A percentile compares a stretch with the other conserved stretches of the same genome.
Conservation (phyloP, 2,113 vertebrate genomes). For the Ophiodon elongatus region DNA sequence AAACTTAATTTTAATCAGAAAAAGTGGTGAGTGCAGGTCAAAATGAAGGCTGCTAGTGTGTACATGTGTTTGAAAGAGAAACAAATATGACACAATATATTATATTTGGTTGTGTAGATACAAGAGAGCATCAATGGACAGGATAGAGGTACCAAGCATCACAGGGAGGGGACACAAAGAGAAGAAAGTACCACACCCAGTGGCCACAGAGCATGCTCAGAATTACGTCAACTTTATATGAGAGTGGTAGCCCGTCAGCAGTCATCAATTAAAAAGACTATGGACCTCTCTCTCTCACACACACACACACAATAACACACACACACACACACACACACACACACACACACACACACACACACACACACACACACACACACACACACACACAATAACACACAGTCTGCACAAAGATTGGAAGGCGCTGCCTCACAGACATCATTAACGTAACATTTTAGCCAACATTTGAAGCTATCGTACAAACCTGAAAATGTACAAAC, state of each 20-base stretch:
- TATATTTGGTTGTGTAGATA: not conserved
- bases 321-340: slow-evolving; percentile 4
- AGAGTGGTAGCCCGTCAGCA: slow-evolving; percentile 41
- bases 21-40: slow-evolving; percentile 2
- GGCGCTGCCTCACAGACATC: not conserved
- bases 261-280: slow-evolving; percentile 49
- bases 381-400: too few species aligned
- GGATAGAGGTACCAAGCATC: slow-evolving; percentile 17
- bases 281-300: not conserved
- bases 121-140: not conserved
- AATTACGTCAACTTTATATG: slow-evolving; percentile 68
- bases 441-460: not conserved
- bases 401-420: not conserved
- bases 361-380: too few species aligned
- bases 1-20: slow-evolving; percentile 19
- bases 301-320: slow-evolving; percentile 13
- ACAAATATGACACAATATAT: not conserved
- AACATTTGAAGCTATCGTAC: not conserved
- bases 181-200: slow-evolving; percentile 64
- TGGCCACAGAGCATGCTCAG: slow-evolving; percentile 70
- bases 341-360: not conserved
- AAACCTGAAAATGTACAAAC: not conserved
- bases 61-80: slow-evolving; percentile 2
- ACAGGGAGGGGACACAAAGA: slow-evolving; percentile 29
- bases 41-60: not conserved